Evolutionary conservation across 2,797 vertebrate genomes (phyloP), one percentile per base, ranked within the genome.

Genomic region (Myotis daubentonii): DNA sequence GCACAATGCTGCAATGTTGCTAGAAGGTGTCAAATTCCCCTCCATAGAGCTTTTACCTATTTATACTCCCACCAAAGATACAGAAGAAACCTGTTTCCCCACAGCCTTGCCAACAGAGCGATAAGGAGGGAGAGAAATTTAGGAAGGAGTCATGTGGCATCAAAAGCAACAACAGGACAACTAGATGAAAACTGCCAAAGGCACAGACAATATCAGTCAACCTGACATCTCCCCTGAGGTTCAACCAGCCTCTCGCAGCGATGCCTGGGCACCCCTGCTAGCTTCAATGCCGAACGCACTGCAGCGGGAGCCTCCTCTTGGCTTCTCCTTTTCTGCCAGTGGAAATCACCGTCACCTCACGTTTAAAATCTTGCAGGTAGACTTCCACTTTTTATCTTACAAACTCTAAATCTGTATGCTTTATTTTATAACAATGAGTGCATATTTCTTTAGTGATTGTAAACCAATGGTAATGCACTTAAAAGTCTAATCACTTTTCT

Each of bases 361-460:
- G 2, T 44, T 72, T 62, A 36, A 76, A 86, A 94, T 20, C 51
- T 49, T 36, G 55, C 57, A 87, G 55, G 28, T n/a, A 75, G 74
- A 65, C 53, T 60, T 66, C 33, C 65, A 80, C 78, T 91, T 94
- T 82, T 79, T 83, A 74, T 28, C 93, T 80, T 87, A 91, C 33
- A 83, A 84, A 88, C 41, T 84, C 78, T 74, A 83, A 74, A 93
- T 84, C 51, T 8, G 5, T 47, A 60, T 44, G 65, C 15, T 83
- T 87, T 82, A 22, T 70, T 86, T 75, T 86, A 75, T 82, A 76
- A 71, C 7, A 66, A 53, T 44, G 71, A 79, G 12, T 2, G 2
- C 78, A 12, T 75, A 71, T 78, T 79, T 75, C 47, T 94, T 53
- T 68, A 83, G 36, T 47, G 53, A 87, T 36, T 95, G 72, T 81